Evolutionary conservation across 1,140 invertebrate species (phyloP).

Genomic region (Trichonephila inaurata): DNA sequence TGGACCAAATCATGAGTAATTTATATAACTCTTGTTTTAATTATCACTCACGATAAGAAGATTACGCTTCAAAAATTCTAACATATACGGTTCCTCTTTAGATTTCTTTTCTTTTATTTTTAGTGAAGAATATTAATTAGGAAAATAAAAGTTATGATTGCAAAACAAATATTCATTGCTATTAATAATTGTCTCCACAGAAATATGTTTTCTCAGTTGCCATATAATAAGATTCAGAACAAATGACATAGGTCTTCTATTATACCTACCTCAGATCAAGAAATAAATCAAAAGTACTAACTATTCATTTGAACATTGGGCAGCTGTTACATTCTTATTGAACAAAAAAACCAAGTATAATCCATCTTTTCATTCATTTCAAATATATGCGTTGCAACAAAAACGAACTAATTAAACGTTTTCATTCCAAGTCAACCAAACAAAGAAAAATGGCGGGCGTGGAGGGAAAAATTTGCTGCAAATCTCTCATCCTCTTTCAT

Average conservation of each 20-base stretch:
- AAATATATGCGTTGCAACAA: neutral
- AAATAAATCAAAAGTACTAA: neutral
- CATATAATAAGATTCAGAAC: neutral
- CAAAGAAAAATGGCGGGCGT: neutral
- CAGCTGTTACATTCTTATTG: neutral
- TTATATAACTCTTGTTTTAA: too few species aligned
- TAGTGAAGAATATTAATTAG: too few species aligned
- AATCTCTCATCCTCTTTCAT: neutral
- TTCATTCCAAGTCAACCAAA: neutral
- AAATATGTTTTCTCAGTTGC: too few species aligned
- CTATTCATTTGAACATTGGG: neutral
- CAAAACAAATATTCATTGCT: too few species aligned
- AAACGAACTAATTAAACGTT: neutral
- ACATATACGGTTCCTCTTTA: too few species aligned
- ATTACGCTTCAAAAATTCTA: too few species aligned
- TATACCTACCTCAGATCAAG: neutral
- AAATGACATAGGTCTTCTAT: neutral
- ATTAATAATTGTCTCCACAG: too few species aligned
- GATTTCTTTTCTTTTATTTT: too few species aligned
- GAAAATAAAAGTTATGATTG: too few species aligned
- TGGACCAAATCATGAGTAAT: too few species aligned
- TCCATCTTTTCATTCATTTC: neutral
- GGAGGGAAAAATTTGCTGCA: neutral
- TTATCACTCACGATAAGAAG: too few species aligned
- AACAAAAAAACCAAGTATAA: neutral